A percentile compares a stretch with the other conserved stretches of the same genome.
These are phyloP conservation scores for Tragelaphus eurycerus DNA, from an alignment of 2,797 vertebrate species.

Conservation along the genomic window DNA sequence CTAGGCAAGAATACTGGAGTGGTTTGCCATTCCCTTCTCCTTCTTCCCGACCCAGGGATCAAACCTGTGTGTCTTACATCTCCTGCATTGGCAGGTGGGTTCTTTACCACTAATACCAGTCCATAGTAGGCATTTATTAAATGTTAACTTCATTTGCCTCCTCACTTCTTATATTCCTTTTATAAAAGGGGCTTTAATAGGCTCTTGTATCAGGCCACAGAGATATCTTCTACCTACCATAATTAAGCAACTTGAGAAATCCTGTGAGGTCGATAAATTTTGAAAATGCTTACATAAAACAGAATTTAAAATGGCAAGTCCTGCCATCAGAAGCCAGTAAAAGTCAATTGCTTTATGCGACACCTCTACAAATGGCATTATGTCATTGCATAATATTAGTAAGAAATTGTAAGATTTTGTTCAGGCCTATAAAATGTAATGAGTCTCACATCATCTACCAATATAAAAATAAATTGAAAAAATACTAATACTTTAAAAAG, in stretches of 20 bases:
- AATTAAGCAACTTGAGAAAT: slow-evolving; percentile 86
- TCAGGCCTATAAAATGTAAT: slow-evolving; percentile 85
- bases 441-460: slow-evolving; percentile 85
- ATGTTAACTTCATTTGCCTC: not conserved
- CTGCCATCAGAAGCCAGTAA: slow-evolving; percentile 87
- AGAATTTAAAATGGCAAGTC: slow-evolving; percentile 84
- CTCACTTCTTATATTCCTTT: slow-evolving; percentile 11
- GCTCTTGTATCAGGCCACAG: slow-evolving; percentile 77
- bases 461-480: slow-evolving; percentile 77
- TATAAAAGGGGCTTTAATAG: slow-evolving; percentile 70
- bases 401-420: slow-evolving; percentile 84
- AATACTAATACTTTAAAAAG: slow-evolving; percentile 76
- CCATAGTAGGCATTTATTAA: not conserved
- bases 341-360: slow-evolving; percentile 84
- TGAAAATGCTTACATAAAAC: slow-evolving; percentile 85
- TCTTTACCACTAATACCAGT: not conserved
- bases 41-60: not conserved
- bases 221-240: slow-evolving; percentile 83
- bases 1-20: not conserved
- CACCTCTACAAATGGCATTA: slow-evolving; percentile 87
- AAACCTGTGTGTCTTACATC: not conserved
- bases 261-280: slow-evolving; percentile 85
- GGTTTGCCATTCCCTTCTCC: not conserved
- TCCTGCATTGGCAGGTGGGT: not conserved
- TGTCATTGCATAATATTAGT: slow-evolving; percentile 88